Evolutionary conservation across 2,888 invertebrate species (phyloP), one percentile per base, ranked within the genome.

Genomic region (Hyposoter dolosus): DNA sequence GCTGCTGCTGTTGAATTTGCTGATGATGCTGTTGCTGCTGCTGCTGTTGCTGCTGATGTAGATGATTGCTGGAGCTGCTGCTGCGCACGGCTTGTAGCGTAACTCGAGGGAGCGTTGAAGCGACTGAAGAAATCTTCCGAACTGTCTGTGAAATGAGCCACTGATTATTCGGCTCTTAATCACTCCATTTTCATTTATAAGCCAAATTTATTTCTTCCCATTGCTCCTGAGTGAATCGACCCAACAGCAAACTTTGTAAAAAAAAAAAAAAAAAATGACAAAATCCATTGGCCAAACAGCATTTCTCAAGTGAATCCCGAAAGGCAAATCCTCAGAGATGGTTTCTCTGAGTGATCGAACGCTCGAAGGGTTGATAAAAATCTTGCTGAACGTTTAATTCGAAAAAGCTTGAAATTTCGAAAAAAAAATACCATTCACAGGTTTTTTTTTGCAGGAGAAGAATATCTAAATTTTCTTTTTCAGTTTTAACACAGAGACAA

Each of bases 111-210:
- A 94, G 92, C 90, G 94, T 91, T 93, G 94, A 94, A 93, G 90
- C 94, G 94, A 91, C 92, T 92, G 94, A 93, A 94, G 94, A 94
- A 94, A 94, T 94, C 95, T 95, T 95, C 95, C 95, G 95, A 95
- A 95, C 95, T 95, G 95, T 95, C 95, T 95, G 95, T 94, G 95
- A 95, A 95, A 95, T 92, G 88, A 93, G 90, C 91, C 92, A 92
- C 93, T 94, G 93, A 95, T 94, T 93, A 93, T 90, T 92, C 93
- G 91, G 93, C 88, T 87, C 93, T 90, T 89, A 53, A 28, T 71
- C 23, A 40, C 12, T 65, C 35, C 32, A 32, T 85, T 79, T 82
- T 17, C 28, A 35, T 66, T 35, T 45, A 28, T 56, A 43, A 53
- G 28, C 47, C 40, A 23, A 19, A 19, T 71, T 47, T 47, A 71